Conservation (phyloP, 2,113 vertebrate species). For the Spea bombifrons region DNA sequence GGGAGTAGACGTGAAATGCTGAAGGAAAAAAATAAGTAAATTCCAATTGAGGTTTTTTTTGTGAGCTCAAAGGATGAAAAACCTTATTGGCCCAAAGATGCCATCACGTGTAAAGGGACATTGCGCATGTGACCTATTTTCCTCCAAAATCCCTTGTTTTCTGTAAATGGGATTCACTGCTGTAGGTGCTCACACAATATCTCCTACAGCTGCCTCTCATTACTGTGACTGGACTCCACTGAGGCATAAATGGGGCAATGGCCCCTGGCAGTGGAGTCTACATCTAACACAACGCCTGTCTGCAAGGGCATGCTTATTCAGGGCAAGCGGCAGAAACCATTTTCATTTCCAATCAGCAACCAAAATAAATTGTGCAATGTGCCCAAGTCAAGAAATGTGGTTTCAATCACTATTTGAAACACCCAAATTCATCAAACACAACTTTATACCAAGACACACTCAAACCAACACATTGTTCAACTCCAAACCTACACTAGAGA, state of each 20-base stretch:
- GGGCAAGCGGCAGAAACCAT: slow-evolving; percentile 3
- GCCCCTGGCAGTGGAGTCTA: slow-evolving; percentile 25
- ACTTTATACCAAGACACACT: neutral
- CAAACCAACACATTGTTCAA: neutral
- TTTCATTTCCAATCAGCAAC: neutral
- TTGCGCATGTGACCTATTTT: slow-evolving; percentile 74
- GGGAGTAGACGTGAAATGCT: slow-evolving; percentile 72
- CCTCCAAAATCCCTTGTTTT: slow-evolving; percentile 65
- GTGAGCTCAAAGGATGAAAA: slow-evolving; percentile 56
- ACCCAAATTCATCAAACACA: neutral
- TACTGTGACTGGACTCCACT: slow-evolving; percentile 39
- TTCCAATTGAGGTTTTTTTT: slow-evolving; percentile 63
- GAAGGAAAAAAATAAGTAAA: slow-evolving; percentile 59
- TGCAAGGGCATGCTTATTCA: slow-evolving; percentile 12
- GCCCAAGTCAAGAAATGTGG: neutral
- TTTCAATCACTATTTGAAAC: neutral
- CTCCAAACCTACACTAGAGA: neutral
- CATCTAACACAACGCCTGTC: neutral
- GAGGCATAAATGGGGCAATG: slow-evolving; percentile 45
- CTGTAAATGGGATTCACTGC: slow-evolving; percentile 60
- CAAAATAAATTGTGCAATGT: neutral
- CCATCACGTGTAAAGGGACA: slow-evolving; percentile 68
- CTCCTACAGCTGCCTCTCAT: slow-evolving; percentile 38
- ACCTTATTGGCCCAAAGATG: slow-evolving; percentile 75
- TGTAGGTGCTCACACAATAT: slow-evolving; percentile 37